Evolutionary conservation across 2,113 vertebrate species (phyloP).

Genomic region (Cyanoramphus novaezelandiae): DNA sequence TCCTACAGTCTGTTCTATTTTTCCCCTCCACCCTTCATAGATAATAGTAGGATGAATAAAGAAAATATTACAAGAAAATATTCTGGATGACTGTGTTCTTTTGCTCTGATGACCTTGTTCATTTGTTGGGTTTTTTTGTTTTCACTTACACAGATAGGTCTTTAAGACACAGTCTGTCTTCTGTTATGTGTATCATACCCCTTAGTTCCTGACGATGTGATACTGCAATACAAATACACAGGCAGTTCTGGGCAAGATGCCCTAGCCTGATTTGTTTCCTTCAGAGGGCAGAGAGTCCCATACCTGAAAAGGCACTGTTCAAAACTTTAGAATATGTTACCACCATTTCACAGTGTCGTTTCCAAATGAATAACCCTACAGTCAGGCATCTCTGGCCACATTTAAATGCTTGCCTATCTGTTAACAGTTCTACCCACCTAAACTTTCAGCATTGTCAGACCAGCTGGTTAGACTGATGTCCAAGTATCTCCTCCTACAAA

Average conservation of each 20-base stretch:
- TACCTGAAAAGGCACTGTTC: conserved; percentile 46
- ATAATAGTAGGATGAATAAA: not conserved
- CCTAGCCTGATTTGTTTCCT: not conserved
- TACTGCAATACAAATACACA: not conserved
- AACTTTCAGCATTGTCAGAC: not conserved
- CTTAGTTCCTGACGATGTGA: not conserved
- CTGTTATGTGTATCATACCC: not conserved
- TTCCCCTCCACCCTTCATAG: not conserved
- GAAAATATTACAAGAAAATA: not conserved
- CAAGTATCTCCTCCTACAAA: not conserved
- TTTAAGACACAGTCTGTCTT: not conserved
- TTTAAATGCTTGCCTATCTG: not conserved
- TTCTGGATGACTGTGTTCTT: not conserved
- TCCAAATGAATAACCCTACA: not conserved
- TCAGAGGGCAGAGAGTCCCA: not conserved
- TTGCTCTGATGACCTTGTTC: not conserved
- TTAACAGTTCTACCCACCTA: not conserved
- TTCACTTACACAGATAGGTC: not conserved
- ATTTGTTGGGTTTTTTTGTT: not conserved
- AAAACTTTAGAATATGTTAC: not conserved
- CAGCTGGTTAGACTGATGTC: not conserved
- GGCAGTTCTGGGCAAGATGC: not conserved
- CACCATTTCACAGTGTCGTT: not conserved
- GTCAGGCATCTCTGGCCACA: not conserved
- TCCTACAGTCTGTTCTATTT: not conserved